A percentile compares a stretch with the other conserved stretches of the same genome.
phyloP scores from a whole-genome alignment of 2,888 invertebrate genomes.

The Tipula vernalis region DNA sequence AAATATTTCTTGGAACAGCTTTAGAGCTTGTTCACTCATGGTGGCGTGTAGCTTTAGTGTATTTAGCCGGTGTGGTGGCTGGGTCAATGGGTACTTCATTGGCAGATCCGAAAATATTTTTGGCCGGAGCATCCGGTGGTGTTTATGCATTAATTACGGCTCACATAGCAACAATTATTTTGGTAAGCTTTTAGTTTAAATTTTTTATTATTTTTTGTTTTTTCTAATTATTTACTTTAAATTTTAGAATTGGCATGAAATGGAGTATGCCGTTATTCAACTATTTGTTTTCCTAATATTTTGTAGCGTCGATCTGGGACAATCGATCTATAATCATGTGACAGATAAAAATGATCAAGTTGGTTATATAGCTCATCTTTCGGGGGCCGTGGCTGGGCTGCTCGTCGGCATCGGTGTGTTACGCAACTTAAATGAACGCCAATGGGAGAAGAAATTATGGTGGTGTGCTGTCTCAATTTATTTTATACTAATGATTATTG shows the following conservation, averaged over 20 bases:
- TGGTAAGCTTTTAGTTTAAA: slow-evolving; percentile 34
- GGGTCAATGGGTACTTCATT: slow-evolving; percentile 76
- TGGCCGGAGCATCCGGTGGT: slow-evolving; percentile 92
- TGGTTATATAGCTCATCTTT: slow-evolving; percentile 89
- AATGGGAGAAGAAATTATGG: slow-evolving; percentile 72
- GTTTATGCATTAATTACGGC: slow-evolving; percentile 90
- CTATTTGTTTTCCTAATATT: slow-evolving; percentile 70
- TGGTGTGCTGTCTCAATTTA: slow-evolving; percentile 67
- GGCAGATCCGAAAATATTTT: slow-evolving; percentile 61
- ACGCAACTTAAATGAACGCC: slow-evolving; percentile 62
- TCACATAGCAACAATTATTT: slow-evolving; percentile 81
- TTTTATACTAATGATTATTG: slow-evolving; percentile 56
- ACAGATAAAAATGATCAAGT: slow-evolving; percentile 59
- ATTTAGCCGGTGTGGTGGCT: slow-evolving; percentile 71
- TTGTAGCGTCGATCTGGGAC: slow-evolving; percentile 72
- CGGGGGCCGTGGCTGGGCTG: slow-evolving; percentile 75
- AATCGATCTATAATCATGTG: slow-evolving; percentile 81
- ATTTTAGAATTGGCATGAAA: slow-evolving; percentile 88
- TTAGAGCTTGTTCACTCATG: slow-evolving; percentile 93
- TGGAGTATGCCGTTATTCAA: slow-evolving; percentile 86
- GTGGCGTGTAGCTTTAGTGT: slow-evolving; percentile 81
- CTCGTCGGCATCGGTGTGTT: slow-evolving; percentile 73
- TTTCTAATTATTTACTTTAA: background rate
- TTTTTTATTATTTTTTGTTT: background rate
- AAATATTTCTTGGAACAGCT: slow-evolving; percentile 84